Percentiles rank a stretch among this genome's conserved stretches.
Evolutionary conservation across 2,888 invertebrate genomes (phyloP).

Genomic region (Drosophila testacea): DNA sequence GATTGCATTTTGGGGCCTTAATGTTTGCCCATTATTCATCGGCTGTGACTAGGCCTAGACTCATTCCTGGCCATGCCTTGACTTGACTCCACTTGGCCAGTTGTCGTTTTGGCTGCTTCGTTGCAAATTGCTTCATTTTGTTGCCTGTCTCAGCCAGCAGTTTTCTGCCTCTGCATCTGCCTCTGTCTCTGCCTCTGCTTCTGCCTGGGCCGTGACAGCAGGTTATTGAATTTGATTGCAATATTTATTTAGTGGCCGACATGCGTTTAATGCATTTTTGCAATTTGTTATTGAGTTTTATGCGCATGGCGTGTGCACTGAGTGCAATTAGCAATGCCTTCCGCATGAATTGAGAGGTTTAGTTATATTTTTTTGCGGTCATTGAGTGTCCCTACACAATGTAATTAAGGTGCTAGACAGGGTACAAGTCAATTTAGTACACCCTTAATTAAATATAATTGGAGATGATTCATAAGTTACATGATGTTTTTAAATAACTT

Average conservation of each 20-base stretch:
- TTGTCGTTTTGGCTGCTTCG: conserved; percentile 22
- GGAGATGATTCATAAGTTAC: too few species aligned
- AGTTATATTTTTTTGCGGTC: conserved; percentile 1
- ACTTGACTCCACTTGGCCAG: conserved; percentile 9
- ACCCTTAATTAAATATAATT: neutral
- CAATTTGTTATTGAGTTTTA: conserved; percentile 65
- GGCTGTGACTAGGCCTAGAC: conserved; percentile 64
- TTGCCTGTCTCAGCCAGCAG: conserved; percentile 40
- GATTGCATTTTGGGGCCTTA: conserved; percentile 74
- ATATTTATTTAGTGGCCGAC: conserved; percentile 64
- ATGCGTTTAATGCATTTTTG: conserved; percentile 63
- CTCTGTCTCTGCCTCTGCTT: neutral
- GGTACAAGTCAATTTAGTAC: neutral
- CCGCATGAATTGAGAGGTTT: conserved; percentile 46
- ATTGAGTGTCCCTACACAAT: neutral
- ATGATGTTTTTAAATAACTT: neutral
- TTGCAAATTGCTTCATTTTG: conserved; percentile 74
- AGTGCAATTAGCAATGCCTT: conserved; percentile 56
- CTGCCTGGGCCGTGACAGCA: conserved; percentile 44
- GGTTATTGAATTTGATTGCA: conserved; percentile 77
- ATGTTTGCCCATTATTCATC: conserved; percentile 76
- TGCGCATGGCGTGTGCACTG: conserved; percentile 35
- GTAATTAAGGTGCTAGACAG: neutral
- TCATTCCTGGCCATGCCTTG: conserved; percentile 25
- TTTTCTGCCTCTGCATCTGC: neutral